Evolutionary conservation across 2,888 invertebrate genomes (phyloP).

Genomic region (Drosophila paracracens): DNA sequence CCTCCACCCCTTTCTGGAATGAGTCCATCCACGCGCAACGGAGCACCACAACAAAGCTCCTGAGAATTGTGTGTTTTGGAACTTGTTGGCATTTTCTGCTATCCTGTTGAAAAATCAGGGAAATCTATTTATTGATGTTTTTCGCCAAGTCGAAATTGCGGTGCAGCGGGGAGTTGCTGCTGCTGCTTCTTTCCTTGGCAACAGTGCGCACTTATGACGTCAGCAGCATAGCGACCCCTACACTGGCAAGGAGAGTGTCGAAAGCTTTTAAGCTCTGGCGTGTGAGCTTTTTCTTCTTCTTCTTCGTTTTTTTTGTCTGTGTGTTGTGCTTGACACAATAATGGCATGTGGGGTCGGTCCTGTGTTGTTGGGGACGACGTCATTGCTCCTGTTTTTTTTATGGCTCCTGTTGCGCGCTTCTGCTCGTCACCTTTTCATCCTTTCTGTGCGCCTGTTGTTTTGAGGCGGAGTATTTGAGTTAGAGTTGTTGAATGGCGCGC

Average conservation of each 20-base stretch:
- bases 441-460: slow-evolving; percentile 77
- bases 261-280: slow-evolving; percentile 30
- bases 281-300: slow-evolving; percentile 29
- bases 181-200: slow-evolving; percentile 7
- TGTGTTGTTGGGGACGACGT: slow-evolving; percentile 50
- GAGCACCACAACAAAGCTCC: slow-evolving; percentile 17
- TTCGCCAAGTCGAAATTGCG: slow-evolving; percentile 53
- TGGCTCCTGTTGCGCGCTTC: slow-evolving; percentile 61
- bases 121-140: slow-evolving; percentile 84
- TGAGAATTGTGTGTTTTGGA: neutral
- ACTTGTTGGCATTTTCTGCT: slow-evolving; percentile 51
- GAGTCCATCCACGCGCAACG: neutral
- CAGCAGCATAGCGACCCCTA: slow-evolving; percentile 27
- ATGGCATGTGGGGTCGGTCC: neutral
- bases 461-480: slow-evolving; percentile 84
- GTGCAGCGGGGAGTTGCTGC: neutral
- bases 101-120: slow-evolving; percentile 84
- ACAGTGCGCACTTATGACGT: slow-evolving; percentile 45
- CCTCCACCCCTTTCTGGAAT: neutral
- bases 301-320: neutral
- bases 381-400: slow-evolving; percentile 67
- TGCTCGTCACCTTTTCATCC: slow-evolving; percentile 16
- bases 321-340: neutral
- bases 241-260: slow-evolving; percentile 14
- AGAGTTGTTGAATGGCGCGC: slow-evolving; percentile 78